Percentiles rank a stretch among this genome's conserved stretches.
phyloP scores from a whole-genome alignment of 2,797 vertebrate genomes.

The Tachyglossus aculeatus region DNA sequence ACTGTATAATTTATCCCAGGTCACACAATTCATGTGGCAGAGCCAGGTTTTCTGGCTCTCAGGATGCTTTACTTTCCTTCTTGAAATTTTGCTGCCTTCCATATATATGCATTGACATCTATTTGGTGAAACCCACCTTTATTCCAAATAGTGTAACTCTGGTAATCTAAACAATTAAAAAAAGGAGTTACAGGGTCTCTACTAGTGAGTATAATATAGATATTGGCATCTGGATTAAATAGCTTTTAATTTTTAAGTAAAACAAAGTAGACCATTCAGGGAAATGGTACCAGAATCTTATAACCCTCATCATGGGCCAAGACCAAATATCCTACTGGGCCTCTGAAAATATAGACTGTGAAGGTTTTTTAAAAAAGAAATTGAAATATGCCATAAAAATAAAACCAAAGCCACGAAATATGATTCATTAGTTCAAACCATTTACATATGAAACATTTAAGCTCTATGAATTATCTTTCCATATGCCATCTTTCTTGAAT shows the following conservation, averaged over 20 bases:
- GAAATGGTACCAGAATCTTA: not conserved
- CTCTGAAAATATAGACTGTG: slow-evolving; percentile 11
- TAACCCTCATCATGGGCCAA: not conserved
- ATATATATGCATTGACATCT: too few species aligned
- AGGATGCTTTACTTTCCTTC: too few species aligned
- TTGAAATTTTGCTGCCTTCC: too few species aligned
- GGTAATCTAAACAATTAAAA: not conserved
- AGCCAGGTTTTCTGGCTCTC: too few species aligned
- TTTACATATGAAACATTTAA: not conserved
- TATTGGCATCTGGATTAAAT: not conserved
- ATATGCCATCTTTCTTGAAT: not conserved
- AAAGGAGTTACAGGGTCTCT: too few species aligned
- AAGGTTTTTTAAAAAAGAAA: slow-evolving; percentile 14
- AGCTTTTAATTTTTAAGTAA: not conserved
- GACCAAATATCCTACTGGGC: not conserved
- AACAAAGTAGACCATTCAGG: not conserved
- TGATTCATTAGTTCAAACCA: not conserved
- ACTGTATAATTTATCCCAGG: too few species aligned
- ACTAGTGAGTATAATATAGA: not conserved
- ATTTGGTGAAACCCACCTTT: not conserved
- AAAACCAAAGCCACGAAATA: not conserved
- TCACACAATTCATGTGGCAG: too few species aligned
- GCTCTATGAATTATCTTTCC: not conserved
- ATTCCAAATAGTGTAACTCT: not conserved
- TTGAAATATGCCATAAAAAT: not conserved